Conservation (phyloP, 2,797 vertebrate species). For the Ambastaia sidthimunki region DNA sequence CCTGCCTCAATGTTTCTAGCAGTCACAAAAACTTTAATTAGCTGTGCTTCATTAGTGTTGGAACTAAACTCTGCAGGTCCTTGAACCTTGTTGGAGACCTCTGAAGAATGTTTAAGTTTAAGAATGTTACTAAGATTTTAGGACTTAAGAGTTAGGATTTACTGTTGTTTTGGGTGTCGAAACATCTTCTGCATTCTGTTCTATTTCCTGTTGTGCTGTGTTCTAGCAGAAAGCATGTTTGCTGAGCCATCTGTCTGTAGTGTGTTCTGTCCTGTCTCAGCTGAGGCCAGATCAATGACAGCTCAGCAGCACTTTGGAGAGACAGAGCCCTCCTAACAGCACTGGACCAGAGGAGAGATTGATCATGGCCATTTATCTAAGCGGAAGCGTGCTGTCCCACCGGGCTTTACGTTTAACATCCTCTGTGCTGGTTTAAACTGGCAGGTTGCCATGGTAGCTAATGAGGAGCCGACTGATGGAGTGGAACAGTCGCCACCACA, state of each 20-base stretch:
- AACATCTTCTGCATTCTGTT: background rate
- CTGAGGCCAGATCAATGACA: slow-evolving; percentile 49
- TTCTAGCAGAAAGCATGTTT: background rate
- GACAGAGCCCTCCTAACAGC: slow-evolving; percentile 28
- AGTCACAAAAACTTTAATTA: too few relatives aligned
- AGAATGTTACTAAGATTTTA: too few relatives aligned
- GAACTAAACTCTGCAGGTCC: too few relatives aligned
- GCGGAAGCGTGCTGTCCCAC: slow-evolving; percentile 52
- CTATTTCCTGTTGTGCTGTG: background rate
- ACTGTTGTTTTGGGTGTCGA: background rate
- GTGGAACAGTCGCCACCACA: slow-evolving; percentile 62
- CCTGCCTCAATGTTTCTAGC: too few relatives aligned
- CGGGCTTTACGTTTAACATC: slow-evolving; percentile 59
- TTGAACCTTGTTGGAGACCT: too few relatives aligned
- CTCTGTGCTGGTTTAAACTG: slow-evolving; percentile 62
- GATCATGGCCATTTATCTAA: slow-evolving; percentile 68
- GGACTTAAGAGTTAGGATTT: too few relatives aligned
- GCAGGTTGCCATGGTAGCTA: slow-evolving; percentile 67
- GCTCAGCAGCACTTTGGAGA: slow-evolving; percentile 41
- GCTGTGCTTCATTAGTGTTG: too few relatives aligned
- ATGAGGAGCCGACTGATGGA: slow-evolving; percentile 72
- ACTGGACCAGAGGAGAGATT: slow-evolving; percentile 56
- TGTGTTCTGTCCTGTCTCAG: background rate
- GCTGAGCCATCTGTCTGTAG: background rate
- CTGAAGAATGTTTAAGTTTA: too few relatives aligned